Percentiles rank a stretch among this genome's conserved stretches.
phyloP scores from a whole-genome alignment of 2,797 vertebrate species.

The Taeniopygia guttata region DNA sequence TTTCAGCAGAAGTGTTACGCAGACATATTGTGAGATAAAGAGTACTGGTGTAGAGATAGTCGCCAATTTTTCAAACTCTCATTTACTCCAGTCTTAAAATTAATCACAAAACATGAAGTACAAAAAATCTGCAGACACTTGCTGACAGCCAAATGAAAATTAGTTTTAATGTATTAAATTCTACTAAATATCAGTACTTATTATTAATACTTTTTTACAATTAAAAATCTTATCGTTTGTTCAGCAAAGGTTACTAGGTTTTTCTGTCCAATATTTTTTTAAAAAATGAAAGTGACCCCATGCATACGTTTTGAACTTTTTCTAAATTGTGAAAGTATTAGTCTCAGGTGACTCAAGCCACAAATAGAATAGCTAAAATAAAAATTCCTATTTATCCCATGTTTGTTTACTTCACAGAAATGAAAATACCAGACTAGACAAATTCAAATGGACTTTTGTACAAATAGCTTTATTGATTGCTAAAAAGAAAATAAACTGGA shows the following conservation, averaged over 20 bases:
- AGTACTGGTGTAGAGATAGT: background rate
- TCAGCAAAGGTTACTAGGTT: background rate
- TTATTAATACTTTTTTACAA: background rate
- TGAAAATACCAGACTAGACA: conserved; percentile 43
- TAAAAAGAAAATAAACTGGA: conserved; percentile 60
- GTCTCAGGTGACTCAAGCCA: background rate
- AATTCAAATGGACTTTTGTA: conserved; percentile 52
- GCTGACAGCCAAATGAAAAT: background rate
- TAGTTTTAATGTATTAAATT: background rate
- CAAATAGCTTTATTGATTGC: conserved; percentile 62
- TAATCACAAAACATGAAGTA: background rate
- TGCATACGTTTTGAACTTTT: background rate
- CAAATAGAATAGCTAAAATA: conserved; percentile 7
- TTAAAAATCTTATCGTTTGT: background rate
- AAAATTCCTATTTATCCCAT: conserved; percentile 8
- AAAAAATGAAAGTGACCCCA: background rate
- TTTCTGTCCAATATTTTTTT: background rate
- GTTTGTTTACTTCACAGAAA: conserved; percentile 53
- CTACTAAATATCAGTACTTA: background rate
- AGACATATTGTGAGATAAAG: background rate
- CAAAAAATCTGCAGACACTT: background rate
- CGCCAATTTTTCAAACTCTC: background rate
- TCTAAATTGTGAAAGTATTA: background rate
- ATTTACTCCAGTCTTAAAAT: background rate
- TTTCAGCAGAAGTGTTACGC: background rate